Conservation (phyloP, 2,888 invertebrate species). For the Chrysodeixis includens region DNA sequence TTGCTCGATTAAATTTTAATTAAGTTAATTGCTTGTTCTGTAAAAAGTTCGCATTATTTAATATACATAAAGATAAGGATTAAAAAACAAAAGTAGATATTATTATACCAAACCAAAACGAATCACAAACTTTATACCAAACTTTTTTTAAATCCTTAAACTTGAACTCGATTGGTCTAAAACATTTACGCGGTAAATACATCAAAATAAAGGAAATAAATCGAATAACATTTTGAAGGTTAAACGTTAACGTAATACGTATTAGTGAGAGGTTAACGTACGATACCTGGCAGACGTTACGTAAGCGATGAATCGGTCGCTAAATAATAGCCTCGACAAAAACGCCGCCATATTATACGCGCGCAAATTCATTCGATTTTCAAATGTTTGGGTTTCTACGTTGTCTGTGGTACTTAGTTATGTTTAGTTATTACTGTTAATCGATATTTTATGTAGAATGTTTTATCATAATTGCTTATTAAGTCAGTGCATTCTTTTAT, state of each 20-base stretch:
- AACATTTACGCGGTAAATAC: conserved; percentile 19
- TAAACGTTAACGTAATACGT: conserved; percentile 34
- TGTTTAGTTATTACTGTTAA: background rate
- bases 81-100: no score
- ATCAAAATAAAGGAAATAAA: conserved; percentile 46
- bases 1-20: background rate
- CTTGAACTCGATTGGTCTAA: conserved; percentile 12
- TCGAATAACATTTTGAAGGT: conserved; percentile 49
- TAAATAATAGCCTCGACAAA: conserved; percentile 52
- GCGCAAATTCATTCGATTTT: conserved; percentile 40
- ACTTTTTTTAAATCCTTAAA: background rate
- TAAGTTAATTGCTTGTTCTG: no score
- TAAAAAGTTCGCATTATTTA: no score
- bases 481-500: conserved; percentile 17
- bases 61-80: no score
- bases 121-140: background rate
- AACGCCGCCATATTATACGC: conserved; percentile 45
- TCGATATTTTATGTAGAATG: conserved; percentile 32
- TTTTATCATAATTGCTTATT: conserved; percentile 12
- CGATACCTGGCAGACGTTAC: conserved; percentile 60
- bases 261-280: conserved; percentile 57
- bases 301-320: conserved; percentile 51
- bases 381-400: conserved; percentile 42
- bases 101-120: no score
- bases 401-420: conserved; percentile 6